phyloP scores from a whole-genome alignment of 2,797 vertebrate species.

The Myripristis murdjan region DNA sequence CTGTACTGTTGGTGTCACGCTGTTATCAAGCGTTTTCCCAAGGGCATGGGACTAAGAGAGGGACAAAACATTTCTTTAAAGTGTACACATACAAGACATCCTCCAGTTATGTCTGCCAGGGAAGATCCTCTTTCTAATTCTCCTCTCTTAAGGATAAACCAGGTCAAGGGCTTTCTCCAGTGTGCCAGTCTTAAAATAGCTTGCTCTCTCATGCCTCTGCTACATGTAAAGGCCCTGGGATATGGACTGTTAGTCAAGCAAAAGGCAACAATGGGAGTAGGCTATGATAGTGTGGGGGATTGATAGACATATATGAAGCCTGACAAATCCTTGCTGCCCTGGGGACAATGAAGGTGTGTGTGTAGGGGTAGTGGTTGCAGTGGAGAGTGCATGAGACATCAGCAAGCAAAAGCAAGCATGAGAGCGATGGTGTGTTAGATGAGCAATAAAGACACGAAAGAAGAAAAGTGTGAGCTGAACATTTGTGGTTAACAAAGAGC shows the following conservation, averaged over 20 bases:
- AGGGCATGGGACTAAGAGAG: neutral
- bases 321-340: slow-evolving; percentile 53
- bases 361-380: slow-evolving; percentile 36
- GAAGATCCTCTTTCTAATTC: slow-evolving; percentile 54
- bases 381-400: slow-evolving; percentile 45
- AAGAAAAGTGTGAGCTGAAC: slow-evolving; percentile 36
- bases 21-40: slow-evolving; percentile 8
- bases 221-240: slow-evolving; percentile 63
- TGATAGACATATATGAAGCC: slow-evolving; percentile 47
- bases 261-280: slow-evolving; percentile 49
- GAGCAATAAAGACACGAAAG: slow-evolving; percentile 23
- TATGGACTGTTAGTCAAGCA: slow-evolving; percentile 56
- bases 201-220: slow-evolving; percentile 59
- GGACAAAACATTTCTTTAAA: slow-evolving; percentile 26
- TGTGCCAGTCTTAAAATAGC: slow-evolving; percentile 78
- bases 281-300: slow-evolving; percentile 51
- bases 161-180: slow-evolving; percentile 78
- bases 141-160: slow-evolving; percentile 71
- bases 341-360: slow-evolving; percentile 31
- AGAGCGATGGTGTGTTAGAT: too few species aligned
- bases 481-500: slow-evolving; percentile 72
- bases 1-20: neutral
- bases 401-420: too few species aligned
- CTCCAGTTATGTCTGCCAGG: slow-evolving; percentile 46
- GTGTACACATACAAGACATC: slow-evolving; percentile 46